These are phyloP conservation scores for Tetramorium simillimum DNA, from an alignment of 1,140 invertebrate species.

Conservation along the genomic window DNA sequence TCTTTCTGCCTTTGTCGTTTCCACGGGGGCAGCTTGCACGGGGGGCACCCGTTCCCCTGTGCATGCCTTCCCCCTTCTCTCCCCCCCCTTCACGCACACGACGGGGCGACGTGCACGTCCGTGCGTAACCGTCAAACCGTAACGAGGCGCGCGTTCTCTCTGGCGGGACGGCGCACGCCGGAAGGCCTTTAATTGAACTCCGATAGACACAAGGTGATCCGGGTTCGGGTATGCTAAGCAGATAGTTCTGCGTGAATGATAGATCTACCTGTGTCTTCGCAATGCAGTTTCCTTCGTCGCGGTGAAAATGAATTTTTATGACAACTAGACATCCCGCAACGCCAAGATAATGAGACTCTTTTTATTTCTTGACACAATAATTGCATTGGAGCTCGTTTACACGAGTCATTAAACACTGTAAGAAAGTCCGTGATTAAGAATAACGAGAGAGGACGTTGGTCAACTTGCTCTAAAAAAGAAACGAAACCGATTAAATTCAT, in stretches of 20 bases:
- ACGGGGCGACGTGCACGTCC: conserved; percentile 48
- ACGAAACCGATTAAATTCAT: neutral
- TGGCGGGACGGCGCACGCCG: conserved; percentile 16
- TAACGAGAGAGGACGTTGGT: neutral
- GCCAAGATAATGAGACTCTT: neutral
- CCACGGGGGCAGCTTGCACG: conserved; percentile 54
- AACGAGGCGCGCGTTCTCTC: conserved; percentile 67
- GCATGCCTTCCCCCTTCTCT: conserved; percentile 5
- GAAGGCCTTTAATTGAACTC: conserved; percentile 41
- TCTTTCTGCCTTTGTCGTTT: conserved; percentile 61
- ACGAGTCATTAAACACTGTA: neutral
- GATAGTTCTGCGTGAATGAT: neutral
- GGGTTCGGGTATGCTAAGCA: conserved; percentile 5
- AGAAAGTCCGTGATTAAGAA: neutral
- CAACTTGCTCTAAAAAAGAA: neutral
- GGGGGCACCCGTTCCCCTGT: neutral
- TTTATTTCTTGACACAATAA: neutral
- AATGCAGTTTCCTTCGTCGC: neutral
- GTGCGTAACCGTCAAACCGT: conserved; percentile 78
- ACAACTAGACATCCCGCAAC: neutral
- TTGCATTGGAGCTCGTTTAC: neutral
- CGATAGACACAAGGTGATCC: conserved; percentile 11
- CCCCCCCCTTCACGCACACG: conserved; percentile 27
- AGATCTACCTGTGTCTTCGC: neutral
- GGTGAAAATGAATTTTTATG: no score